Percentiles rank a stretch among this genome's conserved stretches.
These are phyloP conservation scores for Barnardius zonarius DNA, from an alignment of 2,113 vertebrate genomes.

Conservation along the genomic window DNA sequence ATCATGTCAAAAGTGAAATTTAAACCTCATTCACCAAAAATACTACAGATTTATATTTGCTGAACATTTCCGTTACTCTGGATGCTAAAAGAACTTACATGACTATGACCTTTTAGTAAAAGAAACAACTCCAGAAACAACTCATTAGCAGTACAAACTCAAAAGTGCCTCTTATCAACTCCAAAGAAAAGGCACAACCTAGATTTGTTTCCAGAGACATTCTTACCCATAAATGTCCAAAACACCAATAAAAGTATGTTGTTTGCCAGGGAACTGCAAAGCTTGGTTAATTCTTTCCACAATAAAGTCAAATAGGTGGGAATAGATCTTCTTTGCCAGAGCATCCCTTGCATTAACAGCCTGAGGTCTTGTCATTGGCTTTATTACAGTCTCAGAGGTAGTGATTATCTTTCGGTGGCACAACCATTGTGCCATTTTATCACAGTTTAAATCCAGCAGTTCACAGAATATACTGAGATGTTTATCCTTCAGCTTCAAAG, in stretches of 20 bases:
- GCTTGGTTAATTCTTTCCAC: slow-evolving; percentile 88
- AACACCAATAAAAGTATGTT: slow-evolving; percentile 93
- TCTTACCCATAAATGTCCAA: slow-evolving; percentile 98
- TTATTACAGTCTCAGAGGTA: slow-evolving; percentile 84
- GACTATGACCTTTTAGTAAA: background rate
- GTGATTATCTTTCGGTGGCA: slow-evolving; percentile 88
- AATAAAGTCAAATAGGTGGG: slow-evolving; percentile 89
- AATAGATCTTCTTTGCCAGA: slow-evolving; percentile 93
- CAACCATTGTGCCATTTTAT: slow-evolving; percentile 81
- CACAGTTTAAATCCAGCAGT: slow-evolving; percentile 76
- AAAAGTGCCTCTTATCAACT: background rate
- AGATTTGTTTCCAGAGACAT: background rate
- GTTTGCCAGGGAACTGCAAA: slow-evolving; percentile 85
- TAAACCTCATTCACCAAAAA: background rate
- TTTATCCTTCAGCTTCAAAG: slow-evolving; percentile 76
- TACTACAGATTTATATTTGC: background rate
- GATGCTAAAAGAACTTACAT: background rate
- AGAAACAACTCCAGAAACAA: background rate
- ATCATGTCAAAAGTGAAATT: background rate
- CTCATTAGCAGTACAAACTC: background rate
- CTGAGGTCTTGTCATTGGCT: slow-evolving; percentile 83
- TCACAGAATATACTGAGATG: slow-evolving; percentile 87
- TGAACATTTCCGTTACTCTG: background rate
- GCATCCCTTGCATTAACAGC: slow-evolving; percentile 88
- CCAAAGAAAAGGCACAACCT: background rate